These are phyloP conservation scores for Loriculus beryllinus DNA, from an alignment of 2,797 vertebrate species.

Conservation along the genomic window DNA sequence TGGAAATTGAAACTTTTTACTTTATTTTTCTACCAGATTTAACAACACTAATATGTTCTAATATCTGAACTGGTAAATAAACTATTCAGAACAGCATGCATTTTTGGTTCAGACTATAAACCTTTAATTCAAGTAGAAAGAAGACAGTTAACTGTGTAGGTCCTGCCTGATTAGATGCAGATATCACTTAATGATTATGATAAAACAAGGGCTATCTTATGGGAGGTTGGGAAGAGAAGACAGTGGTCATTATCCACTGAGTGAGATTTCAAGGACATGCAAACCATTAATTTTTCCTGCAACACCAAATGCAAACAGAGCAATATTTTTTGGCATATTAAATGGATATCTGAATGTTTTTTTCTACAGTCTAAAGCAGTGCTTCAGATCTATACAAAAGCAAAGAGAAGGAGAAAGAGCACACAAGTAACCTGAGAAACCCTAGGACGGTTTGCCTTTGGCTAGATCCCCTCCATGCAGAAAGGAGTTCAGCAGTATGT, in stretches of 20 bases:
- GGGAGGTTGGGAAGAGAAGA: neutral
- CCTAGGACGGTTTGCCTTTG: neutral
- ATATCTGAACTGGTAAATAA: neutral
- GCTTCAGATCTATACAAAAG: neutral
- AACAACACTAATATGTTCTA: neutral
- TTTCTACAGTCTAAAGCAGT: neutral
- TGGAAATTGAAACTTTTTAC: constrained; percentile 11
- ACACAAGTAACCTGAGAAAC: neutral
- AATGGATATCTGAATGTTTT: neutral
- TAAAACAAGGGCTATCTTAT: neutral
- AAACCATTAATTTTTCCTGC: neutral
- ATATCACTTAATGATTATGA: neutral
- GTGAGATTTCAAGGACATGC: neutral
- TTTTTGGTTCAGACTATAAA: neutral
- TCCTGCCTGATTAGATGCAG: neutral
- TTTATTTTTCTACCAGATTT: constrained; percentile 11
- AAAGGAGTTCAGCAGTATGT: neutral
- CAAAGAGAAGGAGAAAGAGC: neutral
- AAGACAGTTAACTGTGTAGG: neutral
- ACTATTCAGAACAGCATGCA: neutral
- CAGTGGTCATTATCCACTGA: neutral
- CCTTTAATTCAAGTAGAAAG: neutral
- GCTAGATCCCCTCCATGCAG: neutral
- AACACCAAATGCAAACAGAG: neutral
- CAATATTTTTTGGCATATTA: neutral